Conservation (phyloP, 2,888 invertebrate genomes). For the Pimpla rufipes region DNA sequence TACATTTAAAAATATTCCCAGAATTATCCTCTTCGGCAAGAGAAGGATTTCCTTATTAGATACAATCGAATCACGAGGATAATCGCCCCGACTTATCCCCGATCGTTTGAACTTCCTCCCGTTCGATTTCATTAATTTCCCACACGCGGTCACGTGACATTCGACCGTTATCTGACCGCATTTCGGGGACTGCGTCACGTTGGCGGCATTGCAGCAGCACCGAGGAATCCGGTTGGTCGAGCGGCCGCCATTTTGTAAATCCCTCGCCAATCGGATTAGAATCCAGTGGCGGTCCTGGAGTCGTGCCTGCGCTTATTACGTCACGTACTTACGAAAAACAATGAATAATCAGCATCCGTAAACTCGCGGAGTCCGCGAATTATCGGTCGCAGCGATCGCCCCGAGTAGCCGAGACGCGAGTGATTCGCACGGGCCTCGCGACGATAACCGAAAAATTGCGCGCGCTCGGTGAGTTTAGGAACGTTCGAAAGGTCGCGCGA, state of each 20-base stretch:
- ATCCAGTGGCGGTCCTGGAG: constrained; percentile 1
- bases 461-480: constrained; percentile 28
- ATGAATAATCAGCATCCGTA: not conserved
- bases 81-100: too few relatives aligned
- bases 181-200: not conserved
- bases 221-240: not conserved
- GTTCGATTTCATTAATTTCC: not conserved
- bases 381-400: too few relatives aligned
- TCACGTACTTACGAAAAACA: not conserved
- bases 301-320: constrained; percentile 1
- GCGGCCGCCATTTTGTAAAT: not conserved
- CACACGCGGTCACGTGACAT: not conserved
- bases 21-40: too few relatives aligned
- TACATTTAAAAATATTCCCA: too few relatives aligned
- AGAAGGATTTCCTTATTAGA: too few relatives aligned
- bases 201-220: not conserved
- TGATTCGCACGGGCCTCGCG: too few relatives aligned
- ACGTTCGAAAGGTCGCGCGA: constrained; percentile 32
- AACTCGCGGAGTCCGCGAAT: not conserved
- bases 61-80: too few relatives aligned
- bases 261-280: not conserved
- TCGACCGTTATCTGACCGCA: constrained; percentile 22
- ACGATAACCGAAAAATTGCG: too few relatives aligned
- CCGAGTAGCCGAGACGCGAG: too few relatives aligned
- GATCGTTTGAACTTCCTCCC: not conserved